Evolutionary conservation across 2,113 vertebrate genomes (phyloP).

Genomic region (Indri indri): DNA sequence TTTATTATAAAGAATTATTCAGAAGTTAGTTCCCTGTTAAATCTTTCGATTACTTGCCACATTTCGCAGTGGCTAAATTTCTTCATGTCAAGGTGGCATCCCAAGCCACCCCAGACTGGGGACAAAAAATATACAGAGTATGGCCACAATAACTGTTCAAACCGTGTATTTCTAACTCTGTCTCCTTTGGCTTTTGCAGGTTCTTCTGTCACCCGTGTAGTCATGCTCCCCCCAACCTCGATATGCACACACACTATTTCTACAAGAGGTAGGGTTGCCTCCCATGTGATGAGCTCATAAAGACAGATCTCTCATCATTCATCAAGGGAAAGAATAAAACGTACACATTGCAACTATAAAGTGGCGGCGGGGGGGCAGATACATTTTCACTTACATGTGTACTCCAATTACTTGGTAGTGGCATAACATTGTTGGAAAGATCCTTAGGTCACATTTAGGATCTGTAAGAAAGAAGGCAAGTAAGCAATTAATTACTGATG

Average conservation of each 20-base stretch:
- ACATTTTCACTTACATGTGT: not conserved
- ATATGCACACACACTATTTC: not conserved
- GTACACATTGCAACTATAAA: not conserved
- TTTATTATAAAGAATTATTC: slow-evolving; percentile 7
- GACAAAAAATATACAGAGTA: not conserved
- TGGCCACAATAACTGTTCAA: not conserved
- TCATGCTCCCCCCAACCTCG: not conserved
- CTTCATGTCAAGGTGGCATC: not conserved
- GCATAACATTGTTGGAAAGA: not conserved
- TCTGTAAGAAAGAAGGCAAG: not conserved
- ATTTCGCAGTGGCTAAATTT: slow-evolving; percentile 2
- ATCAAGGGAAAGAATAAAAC: slow-evolving; percentile 1
- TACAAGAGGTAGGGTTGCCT: not conserved
- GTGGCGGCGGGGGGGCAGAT: not conserved
- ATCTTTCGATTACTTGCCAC: slow-evolving; percentile 2
- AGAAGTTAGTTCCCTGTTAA: not conserved
- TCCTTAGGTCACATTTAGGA: not conserved
- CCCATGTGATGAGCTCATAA: not conserved
- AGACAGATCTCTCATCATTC: not conserved
- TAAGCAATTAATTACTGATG: slow-evolving; percentile 30
- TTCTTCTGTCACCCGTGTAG: not conserved
- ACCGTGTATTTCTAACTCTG: not conserved
- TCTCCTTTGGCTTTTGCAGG: not conserved
- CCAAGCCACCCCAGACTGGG: not conserved
- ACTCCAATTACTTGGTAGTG: not conserved